Evolutionary conservation across 2,797 vertebrate species (phyloP).

Genomic region (Pelodytes ibericus): DNA sequence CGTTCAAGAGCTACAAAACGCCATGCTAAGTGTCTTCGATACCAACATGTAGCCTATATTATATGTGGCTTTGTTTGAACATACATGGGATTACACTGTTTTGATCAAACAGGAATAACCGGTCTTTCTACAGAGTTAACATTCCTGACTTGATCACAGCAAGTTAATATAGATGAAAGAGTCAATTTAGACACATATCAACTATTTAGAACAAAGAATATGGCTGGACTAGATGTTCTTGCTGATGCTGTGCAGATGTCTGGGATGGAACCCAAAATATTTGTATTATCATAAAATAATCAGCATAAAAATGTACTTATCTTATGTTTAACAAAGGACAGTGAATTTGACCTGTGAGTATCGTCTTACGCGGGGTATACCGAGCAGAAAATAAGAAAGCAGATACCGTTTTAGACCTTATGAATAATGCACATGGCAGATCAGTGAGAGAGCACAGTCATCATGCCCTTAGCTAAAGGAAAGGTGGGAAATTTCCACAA

Average conservation of each 20-base stretch:
- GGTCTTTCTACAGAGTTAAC: not conserved
- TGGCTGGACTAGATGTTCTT: not conserved
- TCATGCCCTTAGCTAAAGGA: conserved; percentile 2
- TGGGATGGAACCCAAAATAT: conserved; percentile 34
- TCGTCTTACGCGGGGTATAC: conserved; percentile 24
- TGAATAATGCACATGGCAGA: conserved; percentile 14
- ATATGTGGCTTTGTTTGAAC: too few species aligned
- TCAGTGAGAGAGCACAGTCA: conserved; percentile 11
- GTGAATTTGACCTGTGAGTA: conserved; percentile 16
- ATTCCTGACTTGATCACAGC: not conserved
- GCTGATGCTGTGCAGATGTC: conserved; percentile 29
- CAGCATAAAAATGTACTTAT: conserved; percentile 19
- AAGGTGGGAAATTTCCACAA: not conserved
- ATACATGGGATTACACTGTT: too few species aligned
- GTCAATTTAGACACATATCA: not conserved
- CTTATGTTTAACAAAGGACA: conserved; percentile 19
- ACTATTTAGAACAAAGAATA: not conserved
- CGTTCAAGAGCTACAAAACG: too few species aligned
- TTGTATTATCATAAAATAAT: conserved; percentile 33
- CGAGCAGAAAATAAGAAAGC: not conserved
- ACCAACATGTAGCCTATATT: too few species aligned
- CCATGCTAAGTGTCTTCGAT: too few species aligned
- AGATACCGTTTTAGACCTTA: not conserved
- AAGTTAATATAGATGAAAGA: too few species aligned
- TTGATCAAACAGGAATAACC: too few species aligned